Evolutionary conservation across 2,797 vertebrate species (phyloP).

Genomic region (Galagoides demidoff): DNA sequence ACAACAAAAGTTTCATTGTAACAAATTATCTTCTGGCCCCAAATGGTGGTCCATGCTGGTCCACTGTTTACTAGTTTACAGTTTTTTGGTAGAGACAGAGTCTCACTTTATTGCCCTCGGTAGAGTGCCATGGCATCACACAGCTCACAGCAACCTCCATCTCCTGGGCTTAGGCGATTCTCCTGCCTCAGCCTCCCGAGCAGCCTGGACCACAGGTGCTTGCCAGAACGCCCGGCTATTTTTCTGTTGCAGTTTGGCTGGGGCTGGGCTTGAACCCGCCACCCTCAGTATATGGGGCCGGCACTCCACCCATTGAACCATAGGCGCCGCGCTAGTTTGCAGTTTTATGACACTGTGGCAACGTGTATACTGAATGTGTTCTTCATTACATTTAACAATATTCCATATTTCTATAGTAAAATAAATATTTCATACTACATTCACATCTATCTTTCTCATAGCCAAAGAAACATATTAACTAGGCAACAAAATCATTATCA

Average conservation of each 20-base stretch:
- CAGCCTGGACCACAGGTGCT: too few species aligned
- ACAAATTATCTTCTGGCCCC: constrained; percentile 27
- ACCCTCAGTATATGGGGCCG: too few species aligned
- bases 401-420: neutral
- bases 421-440: constrained; percentile 40
- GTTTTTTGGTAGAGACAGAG: neutral
- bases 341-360: neutral
- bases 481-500: neutral
- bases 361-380: neutral
- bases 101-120: too few species aligned
- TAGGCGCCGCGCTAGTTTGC: neutral
- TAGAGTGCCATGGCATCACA: too few species aligned
- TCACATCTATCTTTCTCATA: neutral
- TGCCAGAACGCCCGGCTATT: too few species aligned
- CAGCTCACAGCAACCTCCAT: too few species aligned
- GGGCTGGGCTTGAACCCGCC: too few species aligned
- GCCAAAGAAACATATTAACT: neutral
- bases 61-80: neutral
- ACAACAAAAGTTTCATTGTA: constrained; percentile 4
- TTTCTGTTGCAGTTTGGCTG: too few species aligned
- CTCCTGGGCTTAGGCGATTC: too few species aligned
- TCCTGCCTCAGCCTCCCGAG: too few species aligned
- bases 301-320: too few species aligned
- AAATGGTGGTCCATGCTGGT: neutral
- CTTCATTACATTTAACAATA: constrained; percentile 13